Evolutionary conservation across 2,888 invertebrate genomes (phyloP), one percentile per base, ranked within the genome.

Genomic region (Ganaspis brasiliensis): DNA sequence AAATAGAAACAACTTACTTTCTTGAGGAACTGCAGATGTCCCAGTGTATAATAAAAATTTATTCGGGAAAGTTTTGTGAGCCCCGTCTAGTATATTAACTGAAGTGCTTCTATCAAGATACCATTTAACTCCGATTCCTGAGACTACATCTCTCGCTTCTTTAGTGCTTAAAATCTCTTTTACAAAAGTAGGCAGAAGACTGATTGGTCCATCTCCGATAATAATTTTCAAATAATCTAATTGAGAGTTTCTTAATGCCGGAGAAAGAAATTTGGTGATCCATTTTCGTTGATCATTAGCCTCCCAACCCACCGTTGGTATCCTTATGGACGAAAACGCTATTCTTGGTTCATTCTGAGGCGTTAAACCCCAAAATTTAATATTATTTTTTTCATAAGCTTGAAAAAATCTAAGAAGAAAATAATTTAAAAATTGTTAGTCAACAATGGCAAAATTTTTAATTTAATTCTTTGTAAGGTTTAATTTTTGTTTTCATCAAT

Each of bases 261-360:
- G 76, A 2, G 45, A 31, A 12, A 78, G 40, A 21, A 76, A 76
- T 19, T 61, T 19, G 3, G 71, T 57, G 3, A 78, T 10, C 76
- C 76, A 78, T 2, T 78, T 40, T 1, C 24, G 72, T 26, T 73
- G 67, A 21, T 94, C 92, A 31, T 91, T 87, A 0, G 96, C 94
- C 4, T 93, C 93, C 95, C 96, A 97, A 26, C 96, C 97, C 89
- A 97, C 91, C 9, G 95, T 94, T 90, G 97, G 96, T 90, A 96
- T 96, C 12, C 8, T 35, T 6, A 91, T 89, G 3, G 92, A 92
- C 75, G 93, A 93, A 0, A 94, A 92, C 14, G 95, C 95, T 86
- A 95, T 95, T 8, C 94, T 89, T 0, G 98, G 98, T 89, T 98
- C 98, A 89, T 98, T 98, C 31, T 97, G 97, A 0, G 96, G 96